Percentiles rank a stretch among this genome's conserved stretches.
Evolutionary conservation across 1,140 invertebrate species (phyloP).

Genomic region (Apis laboriosa): DNA sequence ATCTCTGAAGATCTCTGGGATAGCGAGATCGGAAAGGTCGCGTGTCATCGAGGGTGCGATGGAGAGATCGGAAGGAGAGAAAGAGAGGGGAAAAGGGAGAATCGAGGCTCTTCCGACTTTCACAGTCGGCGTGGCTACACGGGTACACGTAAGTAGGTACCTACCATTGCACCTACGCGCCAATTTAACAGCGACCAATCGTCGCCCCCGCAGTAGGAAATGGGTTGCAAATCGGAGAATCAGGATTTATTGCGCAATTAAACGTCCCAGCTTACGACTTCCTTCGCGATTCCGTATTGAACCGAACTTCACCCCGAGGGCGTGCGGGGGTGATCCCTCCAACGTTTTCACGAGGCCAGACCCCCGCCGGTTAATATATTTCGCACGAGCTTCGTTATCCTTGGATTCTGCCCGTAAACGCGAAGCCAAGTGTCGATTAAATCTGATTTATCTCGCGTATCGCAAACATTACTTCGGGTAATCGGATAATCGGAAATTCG

Average conservation of each 20-base stretch:
- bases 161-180: slow-evolving; percentile 76
- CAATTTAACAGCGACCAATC: slow-evolving; percentile 77
- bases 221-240: slow-evolving; percentile 80
- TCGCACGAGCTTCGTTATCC: slow-evolving; percentile 41
- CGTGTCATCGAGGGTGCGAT: slow-evolving; percentile 29
- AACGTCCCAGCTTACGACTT: slow-evolving; percentile 75
- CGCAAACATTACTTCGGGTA: background rate
- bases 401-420: slow-evolving; percentile 37
- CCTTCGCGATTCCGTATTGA: slow-evolving; percentile 67
- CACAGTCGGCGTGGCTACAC: slow-evolving; percentile 75
- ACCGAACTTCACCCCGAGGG: slow-evolving; percentile 60
- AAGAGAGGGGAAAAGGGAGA: slow-evolving; percentile 45
- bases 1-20: background rate
- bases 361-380: slow-evolving; percentile 42
- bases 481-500: background rate
- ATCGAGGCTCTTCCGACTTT: slow-evolving; percentile 76
- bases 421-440: slow-evolving; percentile 20
- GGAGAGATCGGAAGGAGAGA: slow-evolving; percentile 12
- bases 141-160: slow-evolving; percentile 69
- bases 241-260: slow-evolving; percentile 80
- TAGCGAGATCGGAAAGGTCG: slow-evolving; percentile 36
- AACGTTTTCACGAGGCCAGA: slow-evolving; percentile 40
- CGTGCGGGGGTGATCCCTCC: slow-evolving; percentile 46
- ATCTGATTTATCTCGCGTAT: slow-evolving; percentile 33
- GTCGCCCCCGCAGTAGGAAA: slow-evolving; percentile 79